These are phyloP conservation scores for Acropora tenuis DNA, from an alignment of 64 coral and sea anemone species.

Conservation along the genomic window DNA sequence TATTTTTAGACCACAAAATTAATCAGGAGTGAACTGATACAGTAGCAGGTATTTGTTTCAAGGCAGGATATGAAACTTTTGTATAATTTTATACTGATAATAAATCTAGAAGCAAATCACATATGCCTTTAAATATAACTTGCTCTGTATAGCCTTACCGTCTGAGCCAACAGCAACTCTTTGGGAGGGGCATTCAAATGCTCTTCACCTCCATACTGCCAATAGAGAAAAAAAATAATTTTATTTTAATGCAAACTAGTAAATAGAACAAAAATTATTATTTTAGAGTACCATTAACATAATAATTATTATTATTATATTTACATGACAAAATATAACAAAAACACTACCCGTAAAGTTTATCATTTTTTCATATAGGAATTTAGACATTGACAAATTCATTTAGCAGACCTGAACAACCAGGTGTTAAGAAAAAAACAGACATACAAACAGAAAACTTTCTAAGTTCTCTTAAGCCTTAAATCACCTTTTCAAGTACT, in stretches of 20 bases:
- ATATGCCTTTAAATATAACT: no score
- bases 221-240: conserved; percentile 25
- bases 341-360: no score
- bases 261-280: background rate
- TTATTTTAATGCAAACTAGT: background rate
- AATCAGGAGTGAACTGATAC: background rate
- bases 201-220: conserved; percentile 94
- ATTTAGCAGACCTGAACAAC: no score
- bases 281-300: no score
- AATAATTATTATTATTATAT: no score
- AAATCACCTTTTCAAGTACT: conserved; percentile 74
- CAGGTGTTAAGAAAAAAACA: no score
- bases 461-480: background rate
- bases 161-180: conserved; percentile 93
- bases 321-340: no score
- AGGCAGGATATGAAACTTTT: no score
- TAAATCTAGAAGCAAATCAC: background rate
- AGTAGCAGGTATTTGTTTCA: no score
- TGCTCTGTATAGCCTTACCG: conserved; percentile 54
- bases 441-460: background rate
- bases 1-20: background rate
- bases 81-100: background rate
- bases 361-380: no score
- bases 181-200: conserved; percentile 87
- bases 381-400: no score